A percentile compares a stretch with the other conserved stretches of the same genome.
Conservation (phyloP, 2,888 invertebrate genomes). For the Odontothrips loti region DNA sequence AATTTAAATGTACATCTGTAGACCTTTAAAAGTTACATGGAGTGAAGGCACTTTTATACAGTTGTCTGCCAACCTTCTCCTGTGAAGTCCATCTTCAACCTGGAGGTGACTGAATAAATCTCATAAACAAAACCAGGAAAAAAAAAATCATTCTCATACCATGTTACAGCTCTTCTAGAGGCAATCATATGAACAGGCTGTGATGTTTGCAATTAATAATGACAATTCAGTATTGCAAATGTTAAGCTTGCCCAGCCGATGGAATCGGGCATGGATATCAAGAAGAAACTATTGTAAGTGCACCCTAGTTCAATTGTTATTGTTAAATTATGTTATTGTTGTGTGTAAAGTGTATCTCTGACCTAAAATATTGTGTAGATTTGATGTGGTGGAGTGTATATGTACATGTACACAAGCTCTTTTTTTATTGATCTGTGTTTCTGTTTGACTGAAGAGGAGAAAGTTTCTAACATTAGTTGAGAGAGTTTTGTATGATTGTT, state of each 20-base stretch:
- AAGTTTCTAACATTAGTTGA: slow-evolving; percentile 16
- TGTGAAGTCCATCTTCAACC: background rate
- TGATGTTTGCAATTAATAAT: slow-evolving; percentile 14
- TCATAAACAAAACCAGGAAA: background rate
- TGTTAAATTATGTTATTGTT: slow-evolving; percentile 24
- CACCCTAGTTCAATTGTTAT: slow-evolving; percentile 23
- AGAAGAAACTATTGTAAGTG: slow-evolving; percentile 12
- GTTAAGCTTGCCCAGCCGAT: background rate
- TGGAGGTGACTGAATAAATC: background rate
- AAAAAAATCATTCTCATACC: background rate
- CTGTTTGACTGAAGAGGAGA: slow-evolving; percentile 13
- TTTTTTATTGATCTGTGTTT: slow-evolving; percentile 18
- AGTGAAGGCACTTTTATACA: background rate
- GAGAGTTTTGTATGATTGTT: slow-evolving; percentile 14
- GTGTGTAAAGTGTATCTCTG: slow-evolving; percentile 5
- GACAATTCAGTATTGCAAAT: slow-evolving; percentile 17
- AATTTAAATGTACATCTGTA: no score
- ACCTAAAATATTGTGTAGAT: background rate
- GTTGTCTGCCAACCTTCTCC: background rate
- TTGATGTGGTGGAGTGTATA: slow-evolving; percentile 12
- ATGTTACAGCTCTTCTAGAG: background rate
- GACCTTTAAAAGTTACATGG: no score
- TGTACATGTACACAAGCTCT: background rate
- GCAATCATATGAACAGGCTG: slow-evolving; percentile 11
- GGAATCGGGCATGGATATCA: background rate